phyloP scores from a whole-genome alignment of 2,113 vertebrate genomes.

The Ammodramus savannarum region DNA sequence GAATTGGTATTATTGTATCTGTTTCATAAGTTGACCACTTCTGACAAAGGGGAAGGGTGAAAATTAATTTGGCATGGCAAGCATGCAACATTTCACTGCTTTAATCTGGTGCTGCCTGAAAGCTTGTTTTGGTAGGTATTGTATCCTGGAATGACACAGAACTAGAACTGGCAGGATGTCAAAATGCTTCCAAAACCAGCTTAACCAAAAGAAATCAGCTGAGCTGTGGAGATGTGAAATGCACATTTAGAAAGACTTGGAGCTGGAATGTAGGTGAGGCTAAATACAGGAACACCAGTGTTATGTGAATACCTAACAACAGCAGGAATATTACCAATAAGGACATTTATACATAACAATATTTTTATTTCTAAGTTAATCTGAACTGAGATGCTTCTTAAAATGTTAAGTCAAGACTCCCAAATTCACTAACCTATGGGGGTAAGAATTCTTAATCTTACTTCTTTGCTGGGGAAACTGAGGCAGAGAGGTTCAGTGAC shows the following conservation, averaged over 20 bases:
- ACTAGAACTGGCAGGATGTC: background rate
- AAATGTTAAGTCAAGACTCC: background rate
- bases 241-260: constrained; percentile 11
- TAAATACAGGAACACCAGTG: background rate
- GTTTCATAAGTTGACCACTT: background rate
- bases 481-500: constrained; percentile 55
- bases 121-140: background rate
- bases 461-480: constrained; percentile 26
- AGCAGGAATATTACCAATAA: background rate
- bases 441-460: background rate
- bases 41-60: background rate
- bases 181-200: background rate
- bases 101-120: background rate
- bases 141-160: background rate
- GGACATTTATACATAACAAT: background rate
- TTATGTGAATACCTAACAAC: background rate
- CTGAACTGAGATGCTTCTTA: background rate
- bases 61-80: background rate
- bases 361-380: background rate
- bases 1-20: background rate
- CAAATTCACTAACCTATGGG: background rate
- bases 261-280: background rate
- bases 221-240: background rate
- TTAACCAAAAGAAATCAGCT: background rate
- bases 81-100: background rate